phyloP scores from a whole-genome alignment of 2,888 invertebrate species.

The Tachina grossa region DNA sequence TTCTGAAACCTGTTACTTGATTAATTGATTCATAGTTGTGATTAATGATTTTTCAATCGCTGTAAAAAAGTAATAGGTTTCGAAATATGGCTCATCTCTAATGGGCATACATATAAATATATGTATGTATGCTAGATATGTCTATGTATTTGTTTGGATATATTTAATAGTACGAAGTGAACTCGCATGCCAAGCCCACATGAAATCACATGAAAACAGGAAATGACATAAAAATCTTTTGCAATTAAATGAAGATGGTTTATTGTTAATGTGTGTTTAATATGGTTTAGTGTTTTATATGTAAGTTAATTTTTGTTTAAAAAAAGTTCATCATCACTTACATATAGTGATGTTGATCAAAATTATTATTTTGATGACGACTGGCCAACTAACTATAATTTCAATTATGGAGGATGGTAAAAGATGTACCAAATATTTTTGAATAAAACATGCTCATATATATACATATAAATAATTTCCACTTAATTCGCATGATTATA shows the following conservation, averaged over 20 bases:
- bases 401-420: constrained; percentile 31
- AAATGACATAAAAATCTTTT: constrained; percentile 76
- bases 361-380: constrained; percentile 49
- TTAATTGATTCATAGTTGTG: too few relatives aligned
- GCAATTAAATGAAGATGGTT: constrained; percentile 69
- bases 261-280: constrained; percentile 46
- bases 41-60: too few relatives aligned
- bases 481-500: too few relatives aligned
- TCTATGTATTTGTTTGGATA: constrained; percentile 2
- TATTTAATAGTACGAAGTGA: constrained; percentile 37
- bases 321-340: constrained; percentile 67
- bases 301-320: constrained; percentile 57
- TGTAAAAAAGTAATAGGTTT: too few relatives aligned
- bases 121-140: background rate
- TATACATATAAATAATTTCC: background rate
- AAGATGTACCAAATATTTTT: constrained; percentile 5
- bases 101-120: background rate
- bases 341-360: constrained; percentile 49
- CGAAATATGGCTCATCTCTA: too few relatives aligned
- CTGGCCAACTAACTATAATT: constrained; percentile 31
- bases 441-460: constrained; percentile 1
- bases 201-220: constrained; percentile 75
- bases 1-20: too few relatives aligned
- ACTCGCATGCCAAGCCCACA: constrained; percentile 72
- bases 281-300: constrained; percentile 20